phyloP scores from a whole-genome alignment of 2,113 vertebrate species.

The Loxodonta africana region DNA sequence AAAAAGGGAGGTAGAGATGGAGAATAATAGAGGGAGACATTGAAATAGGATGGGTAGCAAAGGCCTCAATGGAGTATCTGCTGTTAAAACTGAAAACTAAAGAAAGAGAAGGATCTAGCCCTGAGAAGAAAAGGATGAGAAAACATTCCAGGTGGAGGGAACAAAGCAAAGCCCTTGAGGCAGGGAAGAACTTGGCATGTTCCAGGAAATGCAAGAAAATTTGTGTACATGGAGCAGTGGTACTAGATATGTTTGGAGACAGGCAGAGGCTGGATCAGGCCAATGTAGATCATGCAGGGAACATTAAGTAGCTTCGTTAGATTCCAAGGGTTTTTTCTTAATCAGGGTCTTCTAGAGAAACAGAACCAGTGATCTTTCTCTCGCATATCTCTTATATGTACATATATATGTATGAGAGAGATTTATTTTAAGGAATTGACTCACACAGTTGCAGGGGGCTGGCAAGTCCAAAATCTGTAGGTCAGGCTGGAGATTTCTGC shows the following conservation, averaged over 20 bases:
- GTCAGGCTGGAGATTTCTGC: not conserved
- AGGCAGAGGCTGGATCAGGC: not conserved
- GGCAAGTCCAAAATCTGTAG: not conserved
- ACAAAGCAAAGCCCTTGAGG: not conserved
- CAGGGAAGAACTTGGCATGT: slow-evolving; percentile 10
- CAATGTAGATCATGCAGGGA: not conserved
- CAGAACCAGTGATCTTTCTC: too few species aligned
- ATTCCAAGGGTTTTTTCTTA: not conserved
- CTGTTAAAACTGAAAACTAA: slow-evolving; percentile 37
- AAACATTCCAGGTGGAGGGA: not conserved
- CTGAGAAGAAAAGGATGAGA: not conserved
- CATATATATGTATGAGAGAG: too few species aligned
- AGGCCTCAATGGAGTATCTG: not conserved
- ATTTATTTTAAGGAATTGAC: not conserved
- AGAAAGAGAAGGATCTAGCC: not conserved
- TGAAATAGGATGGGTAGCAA: slow-evolving; percentile 10
- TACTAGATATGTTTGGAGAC: not conserved
- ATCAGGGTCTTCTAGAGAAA: too few species aligned
- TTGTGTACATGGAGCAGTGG: not conserved
- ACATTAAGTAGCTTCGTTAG: not conserved
- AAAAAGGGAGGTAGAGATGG: not conserved
- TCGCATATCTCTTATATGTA: too few species aligned
- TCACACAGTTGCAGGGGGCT: not conserved
- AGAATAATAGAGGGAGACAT: slow-evolving; percentile 19
- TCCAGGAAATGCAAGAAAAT: slow-evolving; percentile 39